Base-by-base conservation (phyloP, 2,797 vertebrate genomes). In the Nannoperca australis region DNA sequence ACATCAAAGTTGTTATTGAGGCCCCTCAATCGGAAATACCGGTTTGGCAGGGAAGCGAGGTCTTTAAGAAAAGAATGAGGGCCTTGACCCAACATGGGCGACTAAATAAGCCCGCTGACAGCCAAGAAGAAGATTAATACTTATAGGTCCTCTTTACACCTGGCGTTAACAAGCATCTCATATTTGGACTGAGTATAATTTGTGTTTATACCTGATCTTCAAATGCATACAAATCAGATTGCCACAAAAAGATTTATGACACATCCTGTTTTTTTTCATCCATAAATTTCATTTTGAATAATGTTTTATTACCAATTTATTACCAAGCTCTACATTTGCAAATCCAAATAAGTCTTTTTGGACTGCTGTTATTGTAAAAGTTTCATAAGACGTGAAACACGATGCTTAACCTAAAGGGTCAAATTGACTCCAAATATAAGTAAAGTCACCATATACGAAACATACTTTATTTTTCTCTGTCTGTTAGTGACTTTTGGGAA, bases 1-100 rank as follows among this genome's bases (percentile, higher is more conserved):
- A 94, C 92, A 94, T 94, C 93, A 94, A 94, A 94, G 92, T 91
- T 91, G 81, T 85, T 84, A 93, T 92, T 93, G 93, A 94, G 88
- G 79, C 85, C 79, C 90, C 90, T 88, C 60, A 72, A 91, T 92
- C 93, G 91, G 92, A 95, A 93, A 93, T 91, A 89, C 93, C 30
- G 93, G 90, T 92, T 91, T 94, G 93, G 93, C 92, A 93, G 90
- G 89, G 88, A 92, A 92, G 82, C 38, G 60, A 77, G 66, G 86
- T 82, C 78, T 89, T 85, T 76, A 66, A 70, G 81, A 79, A 90
- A 85, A 93, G 89, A 93, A 94, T 93, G 86, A 85, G 54, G 77
- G 90, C 90, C 91, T 93, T 91, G 89, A 93, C 90, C 84, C 85
- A 88, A 89, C 85, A 86, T 88, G 79, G 84, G 76, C 12, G 72